Conservation (phyloP, 2,888 invertebrate species). For the Coelinius sp. region DNA sequence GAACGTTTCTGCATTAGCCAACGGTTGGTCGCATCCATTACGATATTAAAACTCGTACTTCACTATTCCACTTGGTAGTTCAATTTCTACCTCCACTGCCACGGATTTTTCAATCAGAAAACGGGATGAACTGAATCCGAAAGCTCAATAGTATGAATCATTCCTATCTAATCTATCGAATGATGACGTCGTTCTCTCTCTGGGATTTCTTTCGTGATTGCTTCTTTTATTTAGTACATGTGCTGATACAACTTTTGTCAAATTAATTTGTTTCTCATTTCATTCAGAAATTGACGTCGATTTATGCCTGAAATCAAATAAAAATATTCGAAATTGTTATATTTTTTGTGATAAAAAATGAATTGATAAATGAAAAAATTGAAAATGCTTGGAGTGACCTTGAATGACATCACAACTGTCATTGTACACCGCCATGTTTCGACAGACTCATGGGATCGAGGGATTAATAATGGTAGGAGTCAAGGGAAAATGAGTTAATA, state of each 20-base stretch:
- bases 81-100: neutral
- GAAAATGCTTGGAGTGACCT: too few relatives aligned
- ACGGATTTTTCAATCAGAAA: slow-evolving; percentile 1
- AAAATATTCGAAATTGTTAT: too few relatives aligned
- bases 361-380: too few relatives aligned
- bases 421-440: too few relatives aligned
- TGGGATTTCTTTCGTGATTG: neutral
- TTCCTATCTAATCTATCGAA: slow-evolving; percentile 10
- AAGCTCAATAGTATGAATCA: neutral
- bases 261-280: too few relatives aligned
- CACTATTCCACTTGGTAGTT: neutral
- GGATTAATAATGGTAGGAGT: too few relatives aligned
- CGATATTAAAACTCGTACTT: neutral
- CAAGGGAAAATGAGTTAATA: too few relatives aligned
- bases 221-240: neutral
- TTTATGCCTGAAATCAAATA: too few relatives aligned
- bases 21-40: neutral
- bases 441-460: too few relatives aligned
- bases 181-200: slow-evolving; percentile 3
- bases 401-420: too few relatives aligned
- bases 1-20: neutral
- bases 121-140: neutral
- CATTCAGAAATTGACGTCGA: too few relatives aligned
- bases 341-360: too few relatives aligned
- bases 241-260: neutral